Percentiles rank a stretch among this genome's conserved stretches.
These are phyloP conservation scores for Rhineura floridana DNA, from an alignment of 2,113 vertebrate genomes.

Conservation along the genomic window DNA sequence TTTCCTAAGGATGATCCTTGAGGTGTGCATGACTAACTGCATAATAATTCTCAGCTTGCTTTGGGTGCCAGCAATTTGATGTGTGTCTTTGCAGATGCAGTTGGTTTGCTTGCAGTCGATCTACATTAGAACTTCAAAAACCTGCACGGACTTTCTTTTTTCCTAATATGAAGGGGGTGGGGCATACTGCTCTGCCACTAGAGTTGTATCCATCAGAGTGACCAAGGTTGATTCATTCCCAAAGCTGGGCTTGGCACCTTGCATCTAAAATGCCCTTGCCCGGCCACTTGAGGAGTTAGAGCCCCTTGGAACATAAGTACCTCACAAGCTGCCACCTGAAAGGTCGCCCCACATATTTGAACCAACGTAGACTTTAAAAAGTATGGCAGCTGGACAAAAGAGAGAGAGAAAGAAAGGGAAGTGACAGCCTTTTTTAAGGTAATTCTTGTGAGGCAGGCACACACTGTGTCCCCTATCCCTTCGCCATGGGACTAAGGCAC, in stretches of 20 bases:
- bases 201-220: too few relatives aligned
- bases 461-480: not conserved
- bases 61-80: accelerated
- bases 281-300: not conserved
- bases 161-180: not conserved
- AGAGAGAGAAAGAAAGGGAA: not conserved
- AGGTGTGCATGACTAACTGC: not conserved
- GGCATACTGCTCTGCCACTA: not conserved
- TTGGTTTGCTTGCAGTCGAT: not conserved
- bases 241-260: not conserved
- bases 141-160: not conserved
- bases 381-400: not conserved
- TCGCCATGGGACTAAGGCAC: too few relatives aligned
- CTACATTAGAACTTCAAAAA: not conserved
- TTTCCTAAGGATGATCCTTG: not conserved
- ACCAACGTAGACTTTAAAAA: not conserved
- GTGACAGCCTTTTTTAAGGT: not conserved
- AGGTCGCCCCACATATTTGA: not conserved
- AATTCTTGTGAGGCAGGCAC: not conserved
- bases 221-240: too few relatives aligned
- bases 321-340: not conserved
- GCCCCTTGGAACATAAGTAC: too few relatives aligned
- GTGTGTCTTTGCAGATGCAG: not conserved
- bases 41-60: not conserved
- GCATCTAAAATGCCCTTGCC: not conserved